These are phyloP conservation scores for Hippocampus zosterae DNA, from an alignment of 2,113 vertebrate genomes.

Conservation along the genomic window DNA sequence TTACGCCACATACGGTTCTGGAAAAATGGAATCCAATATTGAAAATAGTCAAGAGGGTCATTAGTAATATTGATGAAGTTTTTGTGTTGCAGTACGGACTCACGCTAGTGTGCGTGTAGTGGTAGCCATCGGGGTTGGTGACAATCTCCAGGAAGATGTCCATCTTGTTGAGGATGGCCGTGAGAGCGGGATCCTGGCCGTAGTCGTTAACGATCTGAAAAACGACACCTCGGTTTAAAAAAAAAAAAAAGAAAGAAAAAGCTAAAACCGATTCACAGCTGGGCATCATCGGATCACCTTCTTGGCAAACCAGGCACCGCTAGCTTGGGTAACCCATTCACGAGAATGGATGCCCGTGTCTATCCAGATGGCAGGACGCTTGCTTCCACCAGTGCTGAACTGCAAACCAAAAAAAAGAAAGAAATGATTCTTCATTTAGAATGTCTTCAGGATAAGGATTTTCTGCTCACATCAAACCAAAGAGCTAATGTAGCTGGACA, in stretches of 20 bases:
- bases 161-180: constrained; percentile 74
- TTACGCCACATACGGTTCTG: constrained; percentile 92
- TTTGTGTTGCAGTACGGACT: constrained; percentile 35
- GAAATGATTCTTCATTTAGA: background rate
- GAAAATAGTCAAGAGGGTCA: background rate
- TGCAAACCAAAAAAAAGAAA: constrained; percentile 31
- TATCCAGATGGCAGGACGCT: constrained; percentile 80
- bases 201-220: constrained; percentile 77
- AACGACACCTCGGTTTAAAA: background rate
- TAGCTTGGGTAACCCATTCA: constrained; percentile 91
- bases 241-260: no score
- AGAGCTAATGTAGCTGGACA: background rate
- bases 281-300: constrained; percentile 69
- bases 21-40: background rate
- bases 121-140: constrained; percentile 86
- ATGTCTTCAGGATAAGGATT: background rate
- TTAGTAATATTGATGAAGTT: background rate
- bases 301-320: constrained; percentile 82
- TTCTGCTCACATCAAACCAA: background rate
- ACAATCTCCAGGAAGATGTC: constrained; percentile 86
- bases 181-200: constrained; percentile 67
- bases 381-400: constrained; percentile 85
- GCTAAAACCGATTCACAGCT: background rate
- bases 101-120: constrained; percentile 78
- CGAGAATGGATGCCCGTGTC: constrained; percentile 88